Evolutionary conservation across 2,888 invertebrate species (phyloP).

Genomic region (Orthosia gracilis): DNA sequence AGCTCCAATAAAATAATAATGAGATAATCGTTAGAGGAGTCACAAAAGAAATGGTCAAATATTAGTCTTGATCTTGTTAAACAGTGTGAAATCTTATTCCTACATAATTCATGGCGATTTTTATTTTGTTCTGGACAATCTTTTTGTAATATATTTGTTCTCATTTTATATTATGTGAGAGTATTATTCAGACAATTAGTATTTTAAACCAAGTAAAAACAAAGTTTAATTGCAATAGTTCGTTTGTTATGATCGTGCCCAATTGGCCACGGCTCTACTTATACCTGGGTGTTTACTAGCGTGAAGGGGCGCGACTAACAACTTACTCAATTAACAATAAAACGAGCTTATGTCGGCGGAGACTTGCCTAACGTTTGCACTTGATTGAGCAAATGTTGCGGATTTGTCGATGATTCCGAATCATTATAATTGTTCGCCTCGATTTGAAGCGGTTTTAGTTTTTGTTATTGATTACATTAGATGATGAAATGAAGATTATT

Average conservation of each 20-base stretch:
- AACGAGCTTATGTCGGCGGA: slow-evolving; percentile 14
- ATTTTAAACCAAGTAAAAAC: not conserved
- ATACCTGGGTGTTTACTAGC: slow-evolving; percentile 29
- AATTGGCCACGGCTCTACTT: slow-evolving; percentile 43
- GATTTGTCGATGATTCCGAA: slow-evolving; percentile 30
- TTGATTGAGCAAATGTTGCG: slow-evolving; percentile 41
- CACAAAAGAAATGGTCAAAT: not conserved
- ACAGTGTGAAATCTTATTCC: not conserved
- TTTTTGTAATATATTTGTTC: not conserved
- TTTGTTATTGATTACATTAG: slow-evolving; percentile 25
- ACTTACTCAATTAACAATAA: slow-evolving; percentile 58
- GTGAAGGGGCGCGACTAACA: slow-evolving; percentile 47
- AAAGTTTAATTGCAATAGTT: slow-evolving; percentile 23
- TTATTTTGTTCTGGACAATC: not conserved
- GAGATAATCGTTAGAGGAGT: not conserved
- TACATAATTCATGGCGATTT: not conserved
- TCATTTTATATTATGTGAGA: not conserved
- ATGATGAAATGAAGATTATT: slow-evolving; percentile 22
- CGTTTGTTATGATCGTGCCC: slow-evolving; percentile 25
- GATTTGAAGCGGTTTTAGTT: slow-evolving; percentile 9
- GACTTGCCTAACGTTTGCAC: slow-evolving; percentile 37
- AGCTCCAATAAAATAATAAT: slow-evolving; percentile 1
- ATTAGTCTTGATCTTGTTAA: slow-evolving; percentile 18
- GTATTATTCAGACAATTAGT: not conserved
- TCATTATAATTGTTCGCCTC: slow-evolving; percentile 17